Evolutionary conservation across 64 coral and sea anemone genomes (phyloP), one percentile per base, ranked within the genome.

Genomic region (Stichodactyla mertensii): DNA sequence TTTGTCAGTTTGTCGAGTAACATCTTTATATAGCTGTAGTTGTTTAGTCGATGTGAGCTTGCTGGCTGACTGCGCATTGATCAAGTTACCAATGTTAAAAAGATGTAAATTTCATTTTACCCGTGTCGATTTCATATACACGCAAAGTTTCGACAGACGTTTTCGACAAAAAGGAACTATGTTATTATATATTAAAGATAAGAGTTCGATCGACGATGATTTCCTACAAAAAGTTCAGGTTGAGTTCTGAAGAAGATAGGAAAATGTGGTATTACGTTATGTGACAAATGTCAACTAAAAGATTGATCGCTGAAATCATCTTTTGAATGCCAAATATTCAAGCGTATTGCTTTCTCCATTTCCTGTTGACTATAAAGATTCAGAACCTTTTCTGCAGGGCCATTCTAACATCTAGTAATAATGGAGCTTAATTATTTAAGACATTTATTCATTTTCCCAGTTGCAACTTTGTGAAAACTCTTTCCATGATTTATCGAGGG

Each of bases 31-130:
- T 27, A n/a, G 20, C 69, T 26, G 2, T 8, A 74, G 69, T 27
- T 31, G 24, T 27, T 26, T 36, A 2, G 22, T 74, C 24, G 24
- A 27, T 9, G 24, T 31, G 12, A 10, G 6, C 23, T 11, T 5
- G 24, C 69, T 31, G 26, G 4, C 24, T 26, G n/a, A 10, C 27
- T 23, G 12, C 27, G 10, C 69, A 27, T 6, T 10, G 69, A 74
- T 74, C 69, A 19, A 74, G 69, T 74, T 74, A 28, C 24, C 69
- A 4, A 31, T 26, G 36, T 74, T 71, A 6, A 6, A 31, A 2
- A 10, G 69, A 74, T 74, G 69, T 74, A 74, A 23, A 74, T 74
- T 74, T 74, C 69, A 74, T 74, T 74, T 45, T 74, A 74, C 23
- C 69, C 69, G 69, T 31, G 69, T 74, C 69, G 56, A 58, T 58